phyloP scores from a whole-genome alignment of 2,888 invertebrate species.

The Gastrophysa polygoni region DNA sequence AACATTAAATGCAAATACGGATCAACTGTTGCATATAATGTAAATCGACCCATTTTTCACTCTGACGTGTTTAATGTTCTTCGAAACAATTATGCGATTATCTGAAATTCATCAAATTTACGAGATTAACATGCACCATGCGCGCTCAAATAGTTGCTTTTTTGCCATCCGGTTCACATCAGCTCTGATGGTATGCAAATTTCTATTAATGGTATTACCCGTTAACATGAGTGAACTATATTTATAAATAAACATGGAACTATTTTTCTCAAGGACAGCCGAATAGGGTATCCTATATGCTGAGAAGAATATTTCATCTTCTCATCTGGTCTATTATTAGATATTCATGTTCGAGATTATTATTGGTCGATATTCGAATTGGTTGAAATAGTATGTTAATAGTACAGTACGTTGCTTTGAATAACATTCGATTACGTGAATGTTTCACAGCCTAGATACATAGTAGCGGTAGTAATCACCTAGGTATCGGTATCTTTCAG shows the following conservation, averaged over 20 bases:
- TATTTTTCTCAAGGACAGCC: too few relatives aligned
- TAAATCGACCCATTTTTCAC: neutral
- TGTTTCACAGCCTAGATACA: too few relatives aligned
- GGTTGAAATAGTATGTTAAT: too few relatives aligned
- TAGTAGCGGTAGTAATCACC: too few relatives aligned
- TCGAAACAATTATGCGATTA: neutral
- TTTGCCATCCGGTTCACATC: neutral
- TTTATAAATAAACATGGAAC: neutral
- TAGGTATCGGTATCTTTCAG: too few relatives aligned
- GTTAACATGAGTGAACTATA: neutral
- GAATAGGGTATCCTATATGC: too few relatives aligned
- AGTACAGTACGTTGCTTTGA: too few relatives aligned
- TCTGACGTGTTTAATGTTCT: neutral
- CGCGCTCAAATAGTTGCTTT: neutral
- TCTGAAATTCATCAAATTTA: conserved; percentile 1
- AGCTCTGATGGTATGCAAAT: neutral
- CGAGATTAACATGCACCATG: neutral
- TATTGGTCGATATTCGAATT: too few relatives aligned
- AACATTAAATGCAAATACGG: neutral
- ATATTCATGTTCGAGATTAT: too few relatives aligned
- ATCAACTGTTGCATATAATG: neutral
- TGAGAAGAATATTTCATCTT: too few relatives aligned
- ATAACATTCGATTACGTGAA: too few relatives aligned
- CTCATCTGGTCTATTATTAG: too few relatives aligned
- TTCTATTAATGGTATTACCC: neutral